These are phyloP conservation scores for Agelastica alni DNA, from an alignment of 2,888 invertebrate genomes.

Conservation along the genomic window DNA sequence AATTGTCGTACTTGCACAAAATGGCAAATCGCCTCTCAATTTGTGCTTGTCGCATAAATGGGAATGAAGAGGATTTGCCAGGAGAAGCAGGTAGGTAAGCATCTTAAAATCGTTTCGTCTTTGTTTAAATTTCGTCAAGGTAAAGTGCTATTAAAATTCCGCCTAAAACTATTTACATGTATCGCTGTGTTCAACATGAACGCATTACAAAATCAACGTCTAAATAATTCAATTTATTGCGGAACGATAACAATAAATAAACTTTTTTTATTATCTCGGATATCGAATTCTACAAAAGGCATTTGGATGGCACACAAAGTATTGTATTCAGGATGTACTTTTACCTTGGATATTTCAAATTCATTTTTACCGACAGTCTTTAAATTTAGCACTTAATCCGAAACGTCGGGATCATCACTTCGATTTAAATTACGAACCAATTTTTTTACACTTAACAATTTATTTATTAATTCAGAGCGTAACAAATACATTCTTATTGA, in stretches of 20 bases:
- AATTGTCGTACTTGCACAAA: too few species aligned
- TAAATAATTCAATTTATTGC: conserved; percentile 6
- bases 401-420: conserved; percentile 1
- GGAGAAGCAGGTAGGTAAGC: too few species aligned
- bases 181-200: not conserved
- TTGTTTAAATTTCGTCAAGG: conserved; percentile 2
- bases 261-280: conserved; percentile 9
- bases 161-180: conserved; percentile 10
- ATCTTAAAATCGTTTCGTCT: not conserved
- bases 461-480: too few species aligned
- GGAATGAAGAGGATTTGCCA: too few species aligned
- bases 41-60: too few species aligned
- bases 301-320: conserved; percentile 19
- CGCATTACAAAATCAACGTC: not conserved
- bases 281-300: conserved; percentile 14
- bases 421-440: too few species aligned
- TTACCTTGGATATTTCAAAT: conserved; percentile 7
- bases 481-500: too few species aligned
- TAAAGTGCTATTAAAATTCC: conserved; percentile 7
- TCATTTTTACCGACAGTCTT: conserved; percentile 15
- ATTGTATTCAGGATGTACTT: conserved; percentile 12
- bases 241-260: conserved; percentile 4
- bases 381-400: conserved; percentile 14
- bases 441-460: too few species aligned
- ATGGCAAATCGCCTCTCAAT: too few species aligned